Evolutionary conservation across 2,797 vertebrate genomes (phyloP), one percentile per base, ranked within the genome.

Genomic region (Cetoscarus ocellatus): DNA sequence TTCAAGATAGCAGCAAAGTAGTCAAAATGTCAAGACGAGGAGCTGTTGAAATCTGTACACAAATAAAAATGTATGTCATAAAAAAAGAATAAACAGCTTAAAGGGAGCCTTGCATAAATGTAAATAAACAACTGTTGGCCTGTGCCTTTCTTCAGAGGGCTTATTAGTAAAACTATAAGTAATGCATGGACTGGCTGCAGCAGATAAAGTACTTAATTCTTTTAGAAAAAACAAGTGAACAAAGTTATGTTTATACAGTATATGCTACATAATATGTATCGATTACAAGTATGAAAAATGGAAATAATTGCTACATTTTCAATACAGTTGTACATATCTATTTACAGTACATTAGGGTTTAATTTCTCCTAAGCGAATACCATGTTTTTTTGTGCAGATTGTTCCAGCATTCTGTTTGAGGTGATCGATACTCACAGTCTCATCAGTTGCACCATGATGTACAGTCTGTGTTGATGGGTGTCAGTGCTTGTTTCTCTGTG

Each of bases 221-320:
- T 93, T 93, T 94, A 92, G 88, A 93, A 94, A 92, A 93, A 92
- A 92, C 83, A 89, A 92, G 88, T 89, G 88, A 92, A 91, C 87
- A 93, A 93, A 93, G 89, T 92, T 86, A 90, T 91, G 91, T 94
- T 92, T 93, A 88, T 95, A 95, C 93, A 94, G 91, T 90, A 87
- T 94, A 95, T 95, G 95, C 93, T 95, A 95, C 95, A 95, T 94
- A 92, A 94, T 94, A 95, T 93, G 93, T 94, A 92, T 93, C 90
- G 92, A 94, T 93, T 94, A 95, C 92, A 94, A 93, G 91, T 95
- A 95, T 95, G 94, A 95, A 95, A 39, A 94, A 94, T 95, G 95
- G 93, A 94, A 94, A 95, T 93, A 93, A 90, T 94, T 95, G 94
- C 94, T 95, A 95, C 94, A 95, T 95, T 94, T 94, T 93, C 92